Conservation (phyloP, 2,113 vertebrate genomes). For the Pycnonotus jocosus region DNA sequence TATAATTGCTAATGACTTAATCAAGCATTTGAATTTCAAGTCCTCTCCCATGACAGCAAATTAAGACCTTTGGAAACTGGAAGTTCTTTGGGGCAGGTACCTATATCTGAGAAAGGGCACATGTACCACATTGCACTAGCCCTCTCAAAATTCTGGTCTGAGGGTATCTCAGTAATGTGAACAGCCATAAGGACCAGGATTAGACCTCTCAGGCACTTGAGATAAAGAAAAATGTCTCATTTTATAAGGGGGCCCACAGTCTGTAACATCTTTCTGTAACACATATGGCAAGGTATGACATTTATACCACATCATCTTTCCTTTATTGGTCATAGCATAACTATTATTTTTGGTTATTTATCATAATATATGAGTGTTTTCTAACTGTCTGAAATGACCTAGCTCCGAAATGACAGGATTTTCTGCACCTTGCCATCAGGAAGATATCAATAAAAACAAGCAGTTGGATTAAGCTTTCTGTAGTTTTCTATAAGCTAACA, state of each 20-base stretch:
- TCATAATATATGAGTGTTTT: background rate
- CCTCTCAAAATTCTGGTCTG: background rate
- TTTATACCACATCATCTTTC: background rate
- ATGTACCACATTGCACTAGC: rapidly evolving
- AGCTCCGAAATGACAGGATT: background rate
- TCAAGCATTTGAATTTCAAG: constrained; percentile 39
- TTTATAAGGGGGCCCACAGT: background rate
- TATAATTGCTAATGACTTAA: constrained; percentile 42
- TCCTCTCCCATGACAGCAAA: background rate
- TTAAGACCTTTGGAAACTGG: background rate
- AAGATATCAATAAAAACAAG: background rate
- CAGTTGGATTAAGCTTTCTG: background rate
- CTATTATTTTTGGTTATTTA: background rate
- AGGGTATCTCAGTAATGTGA: background rate
- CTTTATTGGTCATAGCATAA: background rate
- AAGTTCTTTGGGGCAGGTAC: background rate
- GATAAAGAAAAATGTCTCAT: background rate
- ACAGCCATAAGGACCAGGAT: background rate
- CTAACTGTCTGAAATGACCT: background rate
- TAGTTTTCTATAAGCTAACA: background rate
- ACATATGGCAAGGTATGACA: background rate
- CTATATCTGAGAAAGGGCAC: background rate
- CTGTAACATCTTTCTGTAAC: background rate
- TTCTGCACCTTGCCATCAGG: background rate
- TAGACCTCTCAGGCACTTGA: background rate